A percentile compares a stretch with the other conserved stretches of the same genome.
phyloP scores from a whole-genome alignment of 2,888 invertebrate species.

The Ophioninae sp. region DNA sequence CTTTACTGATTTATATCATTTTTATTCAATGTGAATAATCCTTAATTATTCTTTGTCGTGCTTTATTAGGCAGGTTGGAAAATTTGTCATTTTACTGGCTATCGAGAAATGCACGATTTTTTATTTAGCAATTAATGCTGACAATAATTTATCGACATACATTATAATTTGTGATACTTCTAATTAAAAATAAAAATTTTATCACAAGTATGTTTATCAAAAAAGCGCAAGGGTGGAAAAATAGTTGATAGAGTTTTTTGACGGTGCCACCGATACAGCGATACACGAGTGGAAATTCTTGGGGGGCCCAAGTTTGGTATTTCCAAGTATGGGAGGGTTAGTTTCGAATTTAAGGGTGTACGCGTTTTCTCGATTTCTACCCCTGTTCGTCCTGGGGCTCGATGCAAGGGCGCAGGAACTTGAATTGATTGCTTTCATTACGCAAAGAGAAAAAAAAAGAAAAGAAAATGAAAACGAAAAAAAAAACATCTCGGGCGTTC shows the following conservation, averaged over 20 bases:
- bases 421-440: conserved; percentile 81
- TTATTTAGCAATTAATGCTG: too few species aligned
- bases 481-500: conserved; percentile 67
- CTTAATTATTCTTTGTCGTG: too few species aligned
- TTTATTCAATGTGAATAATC: too few species aligned
- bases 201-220: neutral
- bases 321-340: conserved; percentile 31
- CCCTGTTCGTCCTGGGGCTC: conserved; percentile 53
- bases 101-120: too few species aligned
- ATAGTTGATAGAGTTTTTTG: conserved; percentile 9
- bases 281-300: conserved; percentile 11
- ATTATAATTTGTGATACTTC: too few species aligned
- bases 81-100: too few species aligned
- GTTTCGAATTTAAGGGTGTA: conserved; percentile 29
- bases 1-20: too few species aligned
- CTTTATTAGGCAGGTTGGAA: too few species aligned
- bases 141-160: too few species aligned
- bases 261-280: neutral
- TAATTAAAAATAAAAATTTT: neutral
- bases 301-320: conserved; percentile 29
- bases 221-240: neutral
- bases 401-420: conserved; percentile 72
- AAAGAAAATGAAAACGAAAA: conserved; percentile 59
- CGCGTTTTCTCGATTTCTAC: conserved; percentile 39
- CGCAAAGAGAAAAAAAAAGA: conserved; percentile 73